Evolutionary conservation across 2,113 vertebrate genomes (phyloP).

Genomic region (Datnioides undecimradiatus): DNA sequence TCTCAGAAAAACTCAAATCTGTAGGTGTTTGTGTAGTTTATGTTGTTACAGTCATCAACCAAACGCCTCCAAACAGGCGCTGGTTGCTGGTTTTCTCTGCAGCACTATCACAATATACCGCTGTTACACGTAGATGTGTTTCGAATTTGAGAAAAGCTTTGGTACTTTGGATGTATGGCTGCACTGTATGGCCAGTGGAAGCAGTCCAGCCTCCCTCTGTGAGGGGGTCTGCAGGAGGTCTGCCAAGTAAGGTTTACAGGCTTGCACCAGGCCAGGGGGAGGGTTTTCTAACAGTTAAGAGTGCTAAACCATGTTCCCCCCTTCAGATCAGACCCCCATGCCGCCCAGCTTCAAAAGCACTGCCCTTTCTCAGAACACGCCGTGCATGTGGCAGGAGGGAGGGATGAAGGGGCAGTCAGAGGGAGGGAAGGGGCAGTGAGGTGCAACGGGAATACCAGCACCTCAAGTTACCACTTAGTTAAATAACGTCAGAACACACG

Average conservation of each 20-base stretch:
- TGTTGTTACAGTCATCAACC: too few relatives aligned
- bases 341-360: constrained; percentile 85
- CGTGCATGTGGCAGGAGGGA: constrained; percentile 74
- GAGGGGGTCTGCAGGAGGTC: constrained; percentile 40
- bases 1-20: too few relatives aligned
- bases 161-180: background rate
- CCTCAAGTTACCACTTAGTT: constrained; percentile 79
- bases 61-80: too few relatives aligned
- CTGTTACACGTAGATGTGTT: background rate
- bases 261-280: constrained; percentile 27
- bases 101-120: background rate
- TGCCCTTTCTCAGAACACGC: constrained; percentile 82
- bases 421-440: constrained; percentile 70
- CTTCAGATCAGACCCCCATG: constrained; percentile 80
- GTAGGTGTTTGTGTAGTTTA: background rate
- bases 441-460: constrained; percentile 76
- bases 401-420: constrained; percentile 65
- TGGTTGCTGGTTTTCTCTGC: background rate
- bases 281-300: constrained; percentile 58
- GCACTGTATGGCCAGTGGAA: constrained; percentile 35
- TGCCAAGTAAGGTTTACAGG: constrained; percentile 49
- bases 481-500: constrained; percentile 57
- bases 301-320: constrained; percentile 72
- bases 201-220: constrained; percentile 16
- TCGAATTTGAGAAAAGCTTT: constrained; percentile 4